Conservation (phyloP, 64 coral and sea anemone genomes). For the Acropora yongei region DNA sequence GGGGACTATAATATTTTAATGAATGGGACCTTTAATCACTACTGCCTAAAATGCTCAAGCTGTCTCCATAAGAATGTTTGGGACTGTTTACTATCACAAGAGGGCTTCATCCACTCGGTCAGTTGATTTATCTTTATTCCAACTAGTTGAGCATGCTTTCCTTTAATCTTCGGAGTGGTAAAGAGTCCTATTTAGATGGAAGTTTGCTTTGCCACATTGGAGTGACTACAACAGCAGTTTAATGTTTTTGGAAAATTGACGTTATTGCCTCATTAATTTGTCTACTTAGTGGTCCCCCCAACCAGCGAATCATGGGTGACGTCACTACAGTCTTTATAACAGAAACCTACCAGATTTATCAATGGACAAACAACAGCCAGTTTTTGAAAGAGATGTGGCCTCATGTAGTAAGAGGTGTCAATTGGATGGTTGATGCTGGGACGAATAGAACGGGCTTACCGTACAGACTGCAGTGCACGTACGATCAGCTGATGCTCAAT, state of each 20-base stretch:
- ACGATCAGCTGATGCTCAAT: constrained; percentile 41
- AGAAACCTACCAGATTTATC: constrained; percentile 72
- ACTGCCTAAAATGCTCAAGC: too few species aligned
- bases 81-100: too few species aligned
- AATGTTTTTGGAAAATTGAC: background rate
- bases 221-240: too few species aligned
- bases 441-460: constrained; percentile 65
- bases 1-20: too few species aligned
- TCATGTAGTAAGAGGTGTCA: constrained; percentile 45
- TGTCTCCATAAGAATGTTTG: too few species aligned
- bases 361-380: constrained; percentile 60
- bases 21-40: too few species aligned
- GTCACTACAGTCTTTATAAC: constrained; percentile 27
- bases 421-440: constrained; percentile 51
- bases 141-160: too few species aligned
- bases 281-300: constrained; percentile 11
- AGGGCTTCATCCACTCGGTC: too few species aligned
- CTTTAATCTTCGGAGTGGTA: too few species aligned
- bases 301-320: constrained; percentile 30
- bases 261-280: background rate
- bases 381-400: constrained; percentile 69
- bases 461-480: constrained; percentile 57
- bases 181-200: too few species aligned
- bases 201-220: too few species aligned
- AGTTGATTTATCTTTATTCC: too few species aligned